Base-by-base conservation (phyloP, 2,888 invertebrate genomes). In the Philonicus albiceps region DNA sequence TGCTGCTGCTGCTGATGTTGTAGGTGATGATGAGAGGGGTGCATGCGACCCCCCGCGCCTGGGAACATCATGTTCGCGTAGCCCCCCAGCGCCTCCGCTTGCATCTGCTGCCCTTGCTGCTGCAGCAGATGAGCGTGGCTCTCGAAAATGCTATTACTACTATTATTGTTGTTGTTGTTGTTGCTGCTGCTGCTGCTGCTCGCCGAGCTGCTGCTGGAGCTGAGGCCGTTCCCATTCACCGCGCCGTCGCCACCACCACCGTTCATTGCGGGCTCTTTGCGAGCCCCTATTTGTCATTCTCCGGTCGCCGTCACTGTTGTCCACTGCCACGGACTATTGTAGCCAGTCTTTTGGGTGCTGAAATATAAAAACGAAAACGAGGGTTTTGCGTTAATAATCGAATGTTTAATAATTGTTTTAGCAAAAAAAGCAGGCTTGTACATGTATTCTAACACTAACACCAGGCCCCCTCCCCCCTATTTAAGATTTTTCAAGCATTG, bases 321-420 rank as follows among this genome's bases (percentile, higher is more conserved):
- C 94, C 94, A 94, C 90, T 93, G 93, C 94, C 94, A 94, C 85
- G 93, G 93, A 90, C 93, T 93, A 87, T 91, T 93, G 89, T 94
- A 94, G 87, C 91, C 90, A 87, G 90, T 89, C 89, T 91, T 92
- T 72, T 91, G 90, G 88, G 92, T 91, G 90, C 92, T 92, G 87
- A 34, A 88, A 89, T 2, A 4, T 87, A 53, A 89, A 34, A n/a
- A n/a, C n/a, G n/a, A n/a, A 83, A 87, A 85, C 76, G 76, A 87
- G 19, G 19, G 11, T 11, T 49, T 13, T 55, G 19, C 8, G 22
- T 64, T 64, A 64, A 64, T 27, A 49, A 49, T 1, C n/a, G n/a
- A n/a, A 19, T n/a, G 13, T 6, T n/a, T 49, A 4, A 19, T 19
- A n/a, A n/a, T 49, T 49, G 49, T 49, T 49, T 49, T 6, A 49